phyloP scores from a whole-genome alignment of 2,113 vertebrate species.

The Gorsachius goisagi region DNA sequence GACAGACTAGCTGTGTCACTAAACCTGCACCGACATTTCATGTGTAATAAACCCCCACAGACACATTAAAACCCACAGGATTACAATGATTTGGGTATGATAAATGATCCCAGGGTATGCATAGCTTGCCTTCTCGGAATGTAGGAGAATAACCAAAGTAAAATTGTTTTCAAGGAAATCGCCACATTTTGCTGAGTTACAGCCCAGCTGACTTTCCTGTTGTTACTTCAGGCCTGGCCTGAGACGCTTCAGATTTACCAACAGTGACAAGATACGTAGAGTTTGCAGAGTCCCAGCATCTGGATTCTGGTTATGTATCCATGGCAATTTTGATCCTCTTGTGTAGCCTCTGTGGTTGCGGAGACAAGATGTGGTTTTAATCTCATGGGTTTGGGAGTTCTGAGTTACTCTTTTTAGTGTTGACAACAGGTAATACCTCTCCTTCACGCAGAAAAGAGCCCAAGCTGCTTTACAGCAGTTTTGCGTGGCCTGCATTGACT shows the following conservation, averaged over 20 bases:
- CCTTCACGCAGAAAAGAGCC: fast-evolving
- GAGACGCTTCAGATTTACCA: not conserved
- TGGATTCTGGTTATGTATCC: not conserved
- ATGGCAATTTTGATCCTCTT: not conserved
- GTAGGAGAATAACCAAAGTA: not conserved
- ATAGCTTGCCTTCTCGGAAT: not conserved
- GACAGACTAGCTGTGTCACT: not conserved
- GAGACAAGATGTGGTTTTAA: not conserved
- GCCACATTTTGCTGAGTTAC: not conserved
- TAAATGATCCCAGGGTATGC: not conserved
- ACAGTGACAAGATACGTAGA: not conserved
- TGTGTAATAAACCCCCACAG: not conserved
- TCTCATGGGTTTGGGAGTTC: not conserved
- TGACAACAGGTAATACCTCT: not conserved
- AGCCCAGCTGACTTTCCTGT: not conserved
- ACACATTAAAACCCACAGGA: not conserved
- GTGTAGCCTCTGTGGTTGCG: not conserved
- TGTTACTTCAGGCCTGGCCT: not conserved
- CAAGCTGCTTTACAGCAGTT: not conserved
- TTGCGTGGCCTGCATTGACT: not conserved
- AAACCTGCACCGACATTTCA: not conserved
- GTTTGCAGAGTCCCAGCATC: not conserved
- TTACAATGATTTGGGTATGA: not conserved
- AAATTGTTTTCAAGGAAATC: not conserved
- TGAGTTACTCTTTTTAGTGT: not conserved